phyloP scores from a whole-genome alignment of 1,140 invertebrate genomes.

The Caerostris extrusa region DNA sequence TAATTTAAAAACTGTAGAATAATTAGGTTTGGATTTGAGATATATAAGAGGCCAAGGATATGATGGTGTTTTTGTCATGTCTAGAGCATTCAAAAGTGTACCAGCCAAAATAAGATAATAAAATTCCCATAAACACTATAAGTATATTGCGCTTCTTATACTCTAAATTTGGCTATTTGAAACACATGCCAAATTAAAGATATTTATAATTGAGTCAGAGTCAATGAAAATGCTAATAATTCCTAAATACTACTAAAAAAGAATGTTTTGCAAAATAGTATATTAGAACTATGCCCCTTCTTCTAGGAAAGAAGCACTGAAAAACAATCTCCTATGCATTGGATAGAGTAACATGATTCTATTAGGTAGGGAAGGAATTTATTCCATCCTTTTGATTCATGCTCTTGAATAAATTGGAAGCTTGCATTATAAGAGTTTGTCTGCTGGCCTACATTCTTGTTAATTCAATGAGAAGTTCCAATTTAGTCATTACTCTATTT shows the following conservation, averaged over 20 bases:
- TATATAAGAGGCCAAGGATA: no score
- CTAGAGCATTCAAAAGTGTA: no score
- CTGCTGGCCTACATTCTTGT: background rate
- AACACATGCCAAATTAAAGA: background rate
- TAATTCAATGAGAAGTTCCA: background rate
- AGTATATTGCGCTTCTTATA: background rate
- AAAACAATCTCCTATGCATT: background rate
- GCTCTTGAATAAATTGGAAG: conserved; percentile 13
- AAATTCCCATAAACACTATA: no score
- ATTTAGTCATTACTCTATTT: conserved; percentile 33
- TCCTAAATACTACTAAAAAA: conserved; percentile 13
- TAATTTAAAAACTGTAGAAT: no score
- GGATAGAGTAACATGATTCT: background rate
- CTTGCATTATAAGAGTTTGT: background rate
- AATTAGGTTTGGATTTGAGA: no score
- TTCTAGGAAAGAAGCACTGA: background rate
- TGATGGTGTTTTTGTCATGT: no score
- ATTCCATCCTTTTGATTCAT: conserved; percentile 22
- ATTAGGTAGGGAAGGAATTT: conserved; percentile 5
- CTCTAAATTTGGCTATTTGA: conserved; percentile 35
- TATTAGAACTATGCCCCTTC: background rate
- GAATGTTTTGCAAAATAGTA: no score
- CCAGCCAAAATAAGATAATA: no score
- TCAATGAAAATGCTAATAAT: conserved; percentile 13
- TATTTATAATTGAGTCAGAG: background rate